Percentiles rank a stretch among this genome's conserved stretches.
Evolutionary conservation across 2,113 vertebrate genomes (phyloP).

Genomic region (Cercocebus atys): DNA sequence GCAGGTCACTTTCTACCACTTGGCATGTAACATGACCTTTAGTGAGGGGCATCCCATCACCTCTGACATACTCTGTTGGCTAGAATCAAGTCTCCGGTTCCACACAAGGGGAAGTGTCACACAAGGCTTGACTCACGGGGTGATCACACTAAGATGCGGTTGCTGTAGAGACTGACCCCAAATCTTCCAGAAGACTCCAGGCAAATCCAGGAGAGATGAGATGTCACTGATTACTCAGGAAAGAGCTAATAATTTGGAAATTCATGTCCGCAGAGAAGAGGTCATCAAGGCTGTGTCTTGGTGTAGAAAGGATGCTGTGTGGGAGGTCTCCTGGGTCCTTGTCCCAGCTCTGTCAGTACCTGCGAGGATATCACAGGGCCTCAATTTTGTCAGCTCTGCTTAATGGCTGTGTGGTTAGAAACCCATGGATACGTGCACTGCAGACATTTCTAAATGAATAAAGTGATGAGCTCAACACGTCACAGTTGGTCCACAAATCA

Average conservation of each 20-base stretch:
- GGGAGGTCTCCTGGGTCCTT: not conserved
- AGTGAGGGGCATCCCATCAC: not conserved
- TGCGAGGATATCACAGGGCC: not conserved
- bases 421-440: not conserved
- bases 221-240: not conserved
- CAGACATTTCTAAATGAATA: not conserved
- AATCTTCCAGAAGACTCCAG: not conserved
- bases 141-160: not conserved
- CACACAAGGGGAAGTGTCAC: not conserved
- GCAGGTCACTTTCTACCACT: not conserved
- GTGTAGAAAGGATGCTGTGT: no score
- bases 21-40: not conserved
- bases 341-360: not conserved
- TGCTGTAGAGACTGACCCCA: not conserved
- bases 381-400: not conserved
- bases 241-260: not conserved
- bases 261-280: fast-evolving
- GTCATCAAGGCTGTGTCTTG: fast-evolving
- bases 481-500: not conserved
- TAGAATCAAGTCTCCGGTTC: not conserved
- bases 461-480: not conserved
- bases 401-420: not conserved
- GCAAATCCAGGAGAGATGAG: not conserved
- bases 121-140: not conserved
- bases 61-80: not conserved